phyloP scores from a whole-genome alignment of 2,113 vertebrate species.

The Calyptomena viridis region DNA sequence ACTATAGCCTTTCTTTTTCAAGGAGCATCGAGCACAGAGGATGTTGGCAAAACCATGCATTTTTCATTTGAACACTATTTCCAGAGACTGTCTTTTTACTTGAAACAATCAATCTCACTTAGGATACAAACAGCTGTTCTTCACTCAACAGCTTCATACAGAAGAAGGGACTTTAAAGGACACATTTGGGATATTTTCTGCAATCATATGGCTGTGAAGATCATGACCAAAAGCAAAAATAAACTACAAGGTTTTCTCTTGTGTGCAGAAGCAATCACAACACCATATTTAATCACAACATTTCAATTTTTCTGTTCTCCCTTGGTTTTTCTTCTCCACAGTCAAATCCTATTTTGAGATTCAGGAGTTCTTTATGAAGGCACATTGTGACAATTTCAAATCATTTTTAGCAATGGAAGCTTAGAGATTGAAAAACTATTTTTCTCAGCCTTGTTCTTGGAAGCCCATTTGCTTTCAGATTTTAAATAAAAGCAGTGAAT shows the following conservation, averaged over 20 bases:
- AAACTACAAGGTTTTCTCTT: background rate
- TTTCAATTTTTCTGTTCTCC: background rate
- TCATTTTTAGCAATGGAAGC: background rate
- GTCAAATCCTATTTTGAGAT: background rate
- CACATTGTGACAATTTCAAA: background rate
- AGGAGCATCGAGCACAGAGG: background rate
- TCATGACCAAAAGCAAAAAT: background rate
- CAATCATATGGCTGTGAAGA: background rate
- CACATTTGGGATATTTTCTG: background rate
- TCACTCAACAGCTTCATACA: background rate
- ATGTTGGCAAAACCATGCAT: background rate
- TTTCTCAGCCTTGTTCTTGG: background rate
- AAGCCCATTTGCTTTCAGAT: background rate
- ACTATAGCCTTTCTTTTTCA: background rate
- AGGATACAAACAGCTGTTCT: slow-evolving; percentile 25
- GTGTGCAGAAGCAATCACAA: background rate
- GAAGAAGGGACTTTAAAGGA: background rate
- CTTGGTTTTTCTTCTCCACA: background rate
- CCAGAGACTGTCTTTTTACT: slow-evolving; percentile 10
- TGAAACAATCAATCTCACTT: background rate
- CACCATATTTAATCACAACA: background rate
- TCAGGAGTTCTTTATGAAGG: background rate
- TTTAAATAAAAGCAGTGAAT: background rate
- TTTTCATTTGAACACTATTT: slow-evolving; percentile 3
- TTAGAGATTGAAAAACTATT: background rate